Percentiles rank a stretch among this genome's conserved stretches.
Conservation (phyloP, 92 coral and sea anemone genomes). For the Phenganax marumi region DNA sequence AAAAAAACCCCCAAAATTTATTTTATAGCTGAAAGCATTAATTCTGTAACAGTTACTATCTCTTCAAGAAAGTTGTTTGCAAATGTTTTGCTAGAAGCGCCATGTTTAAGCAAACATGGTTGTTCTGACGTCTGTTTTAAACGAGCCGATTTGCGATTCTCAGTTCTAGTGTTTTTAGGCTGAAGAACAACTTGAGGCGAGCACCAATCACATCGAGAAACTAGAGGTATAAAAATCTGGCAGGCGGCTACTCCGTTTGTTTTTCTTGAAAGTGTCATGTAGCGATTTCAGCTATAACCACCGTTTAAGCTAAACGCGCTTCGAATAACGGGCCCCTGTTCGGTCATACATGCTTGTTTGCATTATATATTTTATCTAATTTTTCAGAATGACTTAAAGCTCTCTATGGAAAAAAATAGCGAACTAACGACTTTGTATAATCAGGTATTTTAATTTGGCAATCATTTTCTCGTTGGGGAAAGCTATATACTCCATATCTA, state of each 20-base stretch:
- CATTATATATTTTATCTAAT: background rate
- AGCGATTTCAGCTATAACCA: too few species aligned
- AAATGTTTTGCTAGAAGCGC: background rate
- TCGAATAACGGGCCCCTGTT: too few species aligned
- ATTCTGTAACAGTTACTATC: background rate
- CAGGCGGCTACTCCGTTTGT: too few species aligned
- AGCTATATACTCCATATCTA: too few species aligned
- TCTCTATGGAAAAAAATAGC: slow-evolving; percentile 17
- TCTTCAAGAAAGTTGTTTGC: background rate
- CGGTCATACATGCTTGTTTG: background rate
- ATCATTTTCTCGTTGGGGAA: too few species aligned
- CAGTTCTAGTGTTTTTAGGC: slow-evolving; percentile 50
- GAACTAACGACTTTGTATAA: slow-evolving; percentile 14
- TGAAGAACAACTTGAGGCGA: slow-evolving; percentile 68
- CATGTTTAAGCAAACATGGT: too few species aligned
- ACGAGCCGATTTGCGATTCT: too few species aligned
- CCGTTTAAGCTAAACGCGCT: too few species aligned
- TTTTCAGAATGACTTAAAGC: slow-evolving; percentile 25
- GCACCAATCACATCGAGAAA: slow-evolving; percentile 72
- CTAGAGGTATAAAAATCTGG: slow-evolving; percentile 61
- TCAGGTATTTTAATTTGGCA: slow-evolving; percentile 4
- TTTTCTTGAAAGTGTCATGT: too few species aligned
- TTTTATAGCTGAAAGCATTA: too few species aligned
- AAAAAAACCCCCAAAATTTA: too few species aligned
- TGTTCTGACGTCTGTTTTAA: too few species aligned